phyloP scores from a whole-genome alignment of 2,113 vertebrate genomes.

The Setophaga coronata region DNA sequence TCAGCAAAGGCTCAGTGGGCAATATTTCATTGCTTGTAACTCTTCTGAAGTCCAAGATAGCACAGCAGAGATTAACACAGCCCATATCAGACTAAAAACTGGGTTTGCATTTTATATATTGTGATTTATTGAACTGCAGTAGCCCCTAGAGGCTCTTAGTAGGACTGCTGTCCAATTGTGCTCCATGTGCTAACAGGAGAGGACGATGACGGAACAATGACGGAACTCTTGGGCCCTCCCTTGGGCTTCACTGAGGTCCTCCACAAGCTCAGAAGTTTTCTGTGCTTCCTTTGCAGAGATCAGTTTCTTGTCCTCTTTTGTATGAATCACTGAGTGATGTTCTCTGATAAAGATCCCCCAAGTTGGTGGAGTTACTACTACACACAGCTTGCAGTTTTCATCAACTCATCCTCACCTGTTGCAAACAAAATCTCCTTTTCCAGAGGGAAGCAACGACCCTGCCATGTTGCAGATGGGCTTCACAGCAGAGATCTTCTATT shows the following conservation, averaged over 20 bases:
- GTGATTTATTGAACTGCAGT: conserved; percentile 40
- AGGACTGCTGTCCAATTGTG: conserved; percentile 5
- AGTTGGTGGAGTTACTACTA: background rate
- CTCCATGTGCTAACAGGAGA: background rate
- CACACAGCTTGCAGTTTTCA: background rate
- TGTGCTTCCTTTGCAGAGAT: background rate
- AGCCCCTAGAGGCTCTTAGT: conserved; percentile 43
- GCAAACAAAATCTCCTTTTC: background rate
- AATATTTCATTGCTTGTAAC: background rate
- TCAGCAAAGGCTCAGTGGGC: background rate
- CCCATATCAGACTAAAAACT: background rate
- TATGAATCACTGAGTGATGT: background rate
- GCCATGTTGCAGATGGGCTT: background rate
- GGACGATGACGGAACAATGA: background rate
- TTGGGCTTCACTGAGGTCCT: background rate
- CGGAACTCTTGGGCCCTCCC: background rate
- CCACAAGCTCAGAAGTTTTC: background rate
- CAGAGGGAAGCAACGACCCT: background rate
- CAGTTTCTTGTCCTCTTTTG: background rate
- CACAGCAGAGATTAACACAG: background rate
- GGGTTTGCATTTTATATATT: background rate
- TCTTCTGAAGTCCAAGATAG: background rate
- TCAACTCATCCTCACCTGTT: background rate
- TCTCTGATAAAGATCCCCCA: background rate
- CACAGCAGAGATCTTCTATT: background rate